These are phyloP conservation scores for Chloropsis cyanopogon DNA, from an alignment of 2,113 vertebrate genomes.

Conservation along the genomic window DNA sequence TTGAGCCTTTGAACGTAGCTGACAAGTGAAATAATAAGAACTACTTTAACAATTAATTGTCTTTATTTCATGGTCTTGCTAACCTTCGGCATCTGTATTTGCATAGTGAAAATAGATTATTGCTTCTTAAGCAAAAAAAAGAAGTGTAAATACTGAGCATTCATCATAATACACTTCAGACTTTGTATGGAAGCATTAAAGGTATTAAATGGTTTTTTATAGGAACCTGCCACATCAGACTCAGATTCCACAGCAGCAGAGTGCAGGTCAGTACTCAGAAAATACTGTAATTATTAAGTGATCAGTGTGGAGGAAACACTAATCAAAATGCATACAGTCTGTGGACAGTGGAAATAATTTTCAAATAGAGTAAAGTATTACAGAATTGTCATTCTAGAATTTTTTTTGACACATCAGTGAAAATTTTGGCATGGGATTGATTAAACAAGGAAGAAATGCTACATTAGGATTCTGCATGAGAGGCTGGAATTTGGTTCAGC, in stretches of 20 bases:
- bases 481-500: neutral
- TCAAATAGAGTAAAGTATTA: neutral
- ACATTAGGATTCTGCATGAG: neutral
- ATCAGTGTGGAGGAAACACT: neutral
- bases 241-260: conserved; percentile 94
- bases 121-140: neutral
- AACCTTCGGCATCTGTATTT: neutral
- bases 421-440: neutral
- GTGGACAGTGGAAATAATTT: neutral
- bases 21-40: neutral
- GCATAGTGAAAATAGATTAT: neutral
- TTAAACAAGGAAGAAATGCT: neutral
- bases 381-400: neutral
- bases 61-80: neutral
- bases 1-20: neutral
- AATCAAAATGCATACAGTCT: neutral
- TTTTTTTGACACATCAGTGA: neutral
- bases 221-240: conserved; percentile 97
- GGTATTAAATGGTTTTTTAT: conserved; percentile 61
- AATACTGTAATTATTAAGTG: neutral
- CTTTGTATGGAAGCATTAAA: neutral
- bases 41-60: neutral
- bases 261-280: conserved; percentile 82
- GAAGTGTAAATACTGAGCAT: neutral
- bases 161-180: neutral